Base-by-base conservation (phyloP, 2,113 vertebrate species). In the Perccottus glenii region DNA sequence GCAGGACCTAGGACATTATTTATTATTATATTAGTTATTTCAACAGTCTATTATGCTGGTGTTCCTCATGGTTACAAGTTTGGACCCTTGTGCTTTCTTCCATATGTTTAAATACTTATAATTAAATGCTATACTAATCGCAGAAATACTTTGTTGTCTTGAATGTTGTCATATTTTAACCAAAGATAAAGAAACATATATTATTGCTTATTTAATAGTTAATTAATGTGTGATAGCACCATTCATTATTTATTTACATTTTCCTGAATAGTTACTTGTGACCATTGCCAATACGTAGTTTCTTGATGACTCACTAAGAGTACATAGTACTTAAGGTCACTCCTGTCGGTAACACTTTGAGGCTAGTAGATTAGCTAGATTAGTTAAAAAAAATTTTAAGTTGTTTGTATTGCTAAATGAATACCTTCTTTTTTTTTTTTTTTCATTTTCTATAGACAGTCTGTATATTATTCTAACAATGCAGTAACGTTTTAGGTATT, bases 291-390 rank as follows among this genome's bases (percentile, higher is more conserved):
- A 45, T 47, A n/a, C n/a, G n/a, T n/a, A 43, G 47, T 11, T 55
- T 59, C 32, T 15, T 59, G 50, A 52, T 16, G 53, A 52, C 40
- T 68, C 52, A 9, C 36, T 40, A 57, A 32, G 33, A 55, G 33
- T 40, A 45, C 12, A 27, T 19, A n/a, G 19, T 8, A 45, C 12
- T 52, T 15, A 9, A 4, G 46, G 14, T 45, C 36, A 56, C 61
- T 52, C 27, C 45, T 1, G 47, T n/a, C 6, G 27, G 6, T 16
- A 8, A 15, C 10, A 35, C 16, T 55, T 12, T 66, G 48, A 11
- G 36, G 19, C 9, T 4, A 50, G 45, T n/a, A 11, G 0, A 0
- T 9, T 46, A 11, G 4, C 16, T 40, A 40, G 38, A 40, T 40
- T 27, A 14, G 44, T 14, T 46, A 5, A 6, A 56, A 15, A 40